Evolutionary conservation across 2,888 invertebrate species (phyloP).

Genomic region (Sisyra terminalis): DNA sequence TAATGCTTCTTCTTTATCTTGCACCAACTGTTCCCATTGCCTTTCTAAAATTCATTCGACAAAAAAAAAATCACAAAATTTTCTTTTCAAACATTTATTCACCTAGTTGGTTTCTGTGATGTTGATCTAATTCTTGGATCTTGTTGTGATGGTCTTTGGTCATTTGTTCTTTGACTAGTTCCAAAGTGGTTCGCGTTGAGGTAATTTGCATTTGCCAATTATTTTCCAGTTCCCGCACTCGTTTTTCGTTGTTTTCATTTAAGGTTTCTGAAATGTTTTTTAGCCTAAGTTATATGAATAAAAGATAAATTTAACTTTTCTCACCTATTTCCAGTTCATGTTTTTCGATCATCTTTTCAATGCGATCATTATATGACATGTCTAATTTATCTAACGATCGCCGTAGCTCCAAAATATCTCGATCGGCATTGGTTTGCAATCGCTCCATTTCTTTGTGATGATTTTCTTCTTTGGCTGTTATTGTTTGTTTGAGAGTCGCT

Average conservation of each 20-base stretch:
- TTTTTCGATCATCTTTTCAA: conserved; percentile 45
- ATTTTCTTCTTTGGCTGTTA: conserved; percentile 43
- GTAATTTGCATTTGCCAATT: conserved; percentile 26
- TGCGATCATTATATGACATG: conserved; percentile 52
- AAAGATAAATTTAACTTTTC: not conserved
- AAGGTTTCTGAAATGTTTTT: conserved; percentile 26
- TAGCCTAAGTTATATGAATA: not conserved
- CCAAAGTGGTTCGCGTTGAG: conserved; percentile 26
- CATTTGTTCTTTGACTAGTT: conserved; percentile 31
- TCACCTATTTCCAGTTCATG: conserved; percentile 52
- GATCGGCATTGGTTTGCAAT: conserved; percentile 46
- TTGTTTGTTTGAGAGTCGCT: conserved; percentile 42
- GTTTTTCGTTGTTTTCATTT: conserved; percentile 24
- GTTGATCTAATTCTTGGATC: conserved; percentile 31
- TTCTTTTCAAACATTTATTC: conserved; percentile 9
- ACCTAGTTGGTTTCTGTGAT: conserved; percentile 46
- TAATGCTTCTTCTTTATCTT: conserved; percentile 43
- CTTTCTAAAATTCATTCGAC: conserved; percentile 29
- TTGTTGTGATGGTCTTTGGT: conserved; percentile 28
- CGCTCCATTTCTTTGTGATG: conserved; percentile 35
- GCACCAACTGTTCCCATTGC: conserved; percentile 45
- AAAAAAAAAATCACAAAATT: not conserved
- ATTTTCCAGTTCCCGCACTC: conserved; percentile 25
- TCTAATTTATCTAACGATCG: conserved; percentile 57
- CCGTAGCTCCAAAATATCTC: conserved; percentile 51